Base-by-base conservation (phyloP, 2,797 vertebrate species). In the Forpus xanthops region DNA sequence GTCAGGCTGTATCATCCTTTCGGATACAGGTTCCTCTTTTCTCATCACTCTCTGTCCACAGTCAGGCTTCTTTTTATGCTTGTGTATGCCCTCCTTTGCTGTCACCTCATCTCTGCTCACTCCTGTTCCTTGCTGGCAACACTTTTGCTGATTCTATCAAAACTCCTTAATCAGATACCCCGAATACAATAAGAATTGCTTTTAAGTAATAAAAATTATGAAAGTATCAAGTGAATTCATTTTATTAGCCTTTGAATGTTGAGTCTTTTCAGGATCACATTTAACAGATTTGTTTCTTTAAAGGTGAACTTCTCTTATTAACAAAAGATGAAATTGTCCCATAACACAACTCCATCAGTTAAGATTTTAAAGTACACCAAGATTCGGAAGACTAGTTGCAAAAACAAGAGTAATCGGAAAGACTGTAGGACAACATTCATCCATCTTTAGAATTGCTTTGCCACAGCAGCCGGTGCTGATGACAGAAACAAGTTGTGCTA, bases 1-100 rank as follows among this genome's bases (percentile, higher is more conserved):
- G 89, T 96, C 93, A 95, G 93, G 77, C 91, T 90, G 45, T 60
- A 74, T 80, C 93, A 18, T 95, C 89, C 92, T 92, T 92, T 96
- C 75, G 14, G 50, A 89, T 90, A 89, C 56, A 50, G 94, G 72
- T 86, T 90, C 85, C 64, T 94, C 73, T 93, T 84, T 65, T 90
- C 86, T 91, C 91, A 89, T 95, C 93, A 65, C 64, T 94, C 93
- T 85, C 64, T 86, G 93, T 96, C 93, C 31, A 2, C 82, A 87
- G 66, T 78, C 74, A 74, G 49, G 35, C 76, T 94, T 83, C 89
- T 88, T 75, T 74, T 84, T 91, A 65, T 89, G 90, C 60, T 89
- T 95, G 60, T 84, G 72, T 76, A 15, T 86, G 70, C 71, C 64
- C 75, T 73, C 71, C 75, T 90, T 53, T 67, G 33, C 94, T 78